Conservation (phyloP, 2,797 vertebrate species). For the Galaxias olidus region DNA sequence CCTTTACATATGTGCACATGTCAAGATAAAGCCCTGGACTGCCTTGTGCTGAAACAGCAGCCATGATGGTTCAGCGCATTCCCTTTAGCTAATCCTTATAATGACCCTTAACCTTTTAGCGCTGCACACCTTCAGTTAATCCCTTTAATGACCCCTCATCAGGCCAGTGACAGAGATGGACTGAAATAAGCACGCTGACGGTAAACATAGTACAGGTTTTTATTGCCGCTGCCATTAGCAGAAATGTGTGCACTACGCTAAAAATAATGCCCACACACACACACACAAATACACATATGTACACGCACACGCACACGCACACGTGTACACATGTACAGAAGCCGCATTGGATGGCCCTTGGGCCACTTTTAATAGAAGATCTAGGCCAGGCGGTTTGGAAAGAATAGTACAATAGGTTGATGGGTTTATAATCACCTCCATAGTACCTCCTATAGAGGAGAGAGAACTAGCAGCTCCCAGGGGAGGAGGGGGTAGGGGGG, state of each 20-base stretch:
- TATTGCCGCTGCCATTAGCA: conserved; percentile 8
- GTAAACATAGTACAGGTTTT: conserved; percentile 1
- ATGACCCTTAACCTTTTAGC: too few relatives aligned
- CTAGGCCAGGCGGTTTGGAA: conserved; percentile 9
- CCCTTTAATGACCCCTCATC: conserved; percentile 12
- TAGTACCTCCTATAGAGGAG: conserved; percentile 21
- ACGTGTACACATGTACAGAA: too few relatives aligned
- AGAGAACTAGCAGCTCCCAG: too few relatives aligned
- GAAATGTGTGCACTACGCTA: not conserved
- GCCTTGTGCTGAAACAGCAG: too few relatives aligned
- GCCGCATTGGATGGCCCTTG: conserved; percentile 8
- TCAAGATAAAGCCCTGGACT: too few relatives aligned
- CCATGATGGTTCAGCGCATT: conserved; percentile 32
- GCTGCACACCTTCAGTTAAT: conserved; percentile 1
- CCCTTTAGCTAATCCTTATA: conserved; percentile 1
- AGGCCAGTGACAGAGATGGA: not conserved
- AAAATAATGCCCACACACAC: conserved; percentile 8
- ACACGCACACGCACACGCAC: too few relatives aligned
- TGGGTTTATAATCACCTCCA: conserved; percentile 29
- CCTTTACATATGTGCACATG: conserved; percentile 15
- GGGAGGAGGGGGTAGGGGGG: not conserved
- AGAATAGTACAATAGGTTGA: conserved; percentile 21
- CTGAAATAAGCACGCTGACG: conserved; percentile 3
- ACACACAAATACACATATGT: too few relatives aligned
- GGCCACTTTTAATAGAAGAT: conserved; percentile 6